Evolutionary conservation across 2,797 vertebrate genomes (phyloP).

Genomic region (Lagocephalus sceleratus): DNA sequence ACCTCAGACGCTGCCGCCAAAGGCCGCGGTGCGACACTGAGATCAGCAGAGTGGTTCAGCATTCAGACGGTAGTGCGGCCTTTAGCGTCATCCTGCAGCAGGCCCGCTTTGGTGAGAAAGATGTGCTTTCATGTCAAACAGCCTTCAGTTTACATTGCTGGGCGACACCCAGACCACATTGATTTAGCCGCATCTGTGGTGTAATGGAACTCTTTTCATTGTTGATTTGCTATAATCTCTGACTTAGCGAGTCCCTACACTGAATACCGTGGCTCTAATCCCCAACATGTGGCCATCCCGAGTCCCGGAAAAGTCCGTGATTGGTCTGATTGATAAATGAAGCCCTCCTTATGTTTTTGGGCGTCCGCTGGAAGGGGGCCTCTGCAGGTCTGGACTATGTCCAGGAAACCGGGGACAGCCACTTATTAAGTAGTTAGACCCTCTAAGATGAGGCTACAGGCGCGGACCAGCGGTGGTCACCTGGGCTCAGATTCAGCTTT

Average conservation of each 20-base stretch:
- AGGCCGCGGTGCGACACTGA: background rate
- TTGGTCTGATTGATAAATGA: conserved; percentile 84
- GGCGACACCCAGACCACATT: conserved; percentile 17
- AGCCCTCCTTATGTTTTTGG: conserved; percentile 73
- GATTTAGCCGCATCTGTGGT: conserved; percentile 38
- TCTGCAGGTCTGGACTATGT: conserved; percentile 91
- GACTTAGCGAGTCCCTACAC: conserved; percentile 41
- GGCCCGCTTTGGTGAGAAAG: background rate
- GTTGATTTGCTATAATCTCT: conserved; percentile 67
- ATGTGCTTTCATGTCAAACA: conserved; percentile 2
- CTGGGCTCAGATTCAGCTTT: conserved; percentile 56
- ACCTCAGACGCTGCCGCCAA: too few relatives aligned
- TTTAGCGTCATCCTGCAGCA: background rate
- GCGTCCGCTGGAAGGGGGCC: conserved; percentile 66
- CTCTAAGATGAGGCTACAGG: conserved; percentile 64
- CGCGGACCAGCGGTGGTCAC: conserved; percentile 72
- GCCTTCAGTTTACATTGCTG: conserved; percentile 28
- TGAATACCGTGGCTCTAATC: conserved; percentile 65
- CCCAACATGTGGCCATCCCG: conserved; percentile 75
- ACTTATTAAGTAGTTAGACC: conserved; percentile 86
- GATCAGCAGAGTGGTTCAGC: too few relatives aligned
- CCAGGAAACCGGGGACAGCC: conserved; percentile 89
- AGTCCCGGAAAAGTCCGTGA: conserved; percentile 75
- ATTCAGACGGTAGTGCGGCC: background rate
- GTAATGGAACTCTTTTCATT: conserved; percentile 54